Evolutionary conservation across 2,797 vertebrate genomes (phyloP).

Genomic region (Sebastes iracundus): DNA sequence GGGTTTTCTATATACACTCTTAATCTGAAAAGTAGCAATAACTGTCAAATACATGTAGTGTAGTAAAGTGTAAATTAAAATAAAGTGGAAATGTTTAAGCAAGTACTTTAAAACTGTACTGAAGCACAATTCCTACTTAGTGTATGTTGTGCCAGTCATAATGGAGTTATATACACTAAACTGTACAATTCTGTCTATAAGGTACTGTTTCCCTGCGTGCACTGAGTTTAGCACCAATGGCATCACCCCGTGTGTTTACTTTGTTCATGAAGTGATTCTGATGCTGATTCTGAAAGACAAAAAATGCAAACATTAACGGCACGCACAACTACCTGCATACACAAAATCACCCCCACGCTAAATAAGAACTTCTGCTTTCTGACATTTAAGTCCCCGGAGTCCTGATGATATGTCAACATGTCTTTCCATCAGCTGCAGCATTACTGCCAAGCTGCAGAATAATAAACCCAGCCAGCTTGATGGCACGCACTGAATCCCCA

Average conservation of each 20-base stretch:
- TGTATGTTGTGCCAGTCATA: neutral
- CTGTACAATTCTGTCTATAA: neutral
- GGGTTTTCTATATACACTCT: too few relatives aligned
- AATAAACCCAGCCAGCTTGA: slow-evolving; percentile 45
- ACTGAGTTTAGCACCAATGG: neutral
- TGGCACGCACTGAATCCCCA: slow-evolving; percentile 49
- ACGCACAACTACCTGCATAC: slow-evolving; percentile 6
- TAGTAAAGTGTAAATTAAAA: too few relatives aligned
- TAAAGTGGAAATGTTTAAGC: too few relatives aligned
- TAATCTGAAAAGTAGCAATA: too few relatives aligned
- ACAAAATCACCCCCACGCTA: neutral
- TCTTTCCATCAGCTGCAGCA: slow-evolving; percentile 46
- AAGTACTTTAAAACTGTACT: too few relatives aligned
- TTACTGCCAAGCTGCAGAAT: slow-evolving; percentile 45
- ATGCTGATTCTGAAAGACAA: slow-evolving; percentile 13
- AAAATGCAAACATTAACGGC: neutral
- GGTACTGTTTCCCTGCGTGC: neutral
- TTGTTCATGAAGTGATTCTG: neutral
- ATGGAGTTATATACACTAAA: neutral
- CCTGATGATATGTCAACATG: slow-evolving; percentile 38
- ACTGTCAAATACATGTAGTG: too few relatives aligned
- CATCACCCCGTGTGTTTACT: neutral
- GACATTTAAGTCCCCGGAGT: slow-evolving; percentile 50
- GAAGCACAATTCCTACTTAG: neutral
- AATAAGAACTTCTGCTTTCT: slow-evolving; percentile 44